These are phyloP conservation scores for Anadara kagoshimensis DNA, from an alignment of 1,140 invertebrate species.

Conservation along the genomic window DNA sequence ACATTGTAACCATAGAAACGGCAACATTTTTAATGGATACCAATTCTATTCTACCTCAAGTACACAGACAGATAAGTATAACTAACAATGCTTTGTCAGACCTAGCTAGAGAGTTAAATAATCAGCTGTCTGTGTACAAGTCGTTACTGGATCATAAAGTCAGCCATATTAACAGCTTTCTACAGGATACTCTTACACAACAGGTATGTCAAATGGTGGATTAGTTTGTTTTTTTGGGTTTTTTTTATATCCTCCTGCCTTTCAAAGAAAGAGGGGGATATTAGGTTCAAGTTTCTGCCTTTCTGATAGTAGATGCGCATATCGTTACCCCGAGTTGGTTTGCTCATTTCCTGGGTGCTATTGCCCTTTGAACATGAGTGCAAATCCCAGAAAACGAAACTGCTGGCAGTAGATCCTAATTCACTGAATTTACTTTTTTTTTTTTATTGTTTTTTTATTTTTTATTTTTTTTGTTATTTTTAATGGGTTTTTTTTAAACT, in stretches of 20 bases:
- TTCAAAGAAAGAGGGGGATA: too few relatives aligned
- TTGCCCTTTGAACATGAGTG: too few relatives aligned
- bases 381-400: too few relatives aligned
- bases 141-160: conserved; percentile 26
- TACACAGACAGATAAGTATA: conserved; percentile 55
- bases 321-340: too few relatives aligned
- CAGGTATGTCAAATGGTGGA: conserved; percentile 20
- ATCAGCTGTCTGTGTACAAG: conserved; percentile 27
- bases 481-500: too few relatives aligned
- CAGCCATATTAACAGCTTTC: conserved; percentile 1
- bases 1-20: conserved; percentile 57
- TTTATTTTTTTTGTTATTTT: background rate
- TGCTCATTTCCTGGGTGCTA: too few relatives aligned
- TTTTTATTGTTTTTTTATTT: background rate
- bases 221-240: background rate
- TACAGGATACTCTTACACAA: conserved; percentile 13
- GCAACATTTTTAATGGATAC: conserved; percentile 58
- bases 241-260: too few relatives aligned
- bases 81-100: conserved; percentile 45
- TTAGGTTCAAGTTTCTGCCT: background rate
- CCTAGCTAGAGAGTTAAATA: conserved; percentile 24
- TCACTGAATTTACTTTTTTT: too few relatives aligned
- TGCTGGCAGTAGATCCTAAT: too few relatives aligned
- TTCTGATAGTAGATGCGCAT: too few relatives aligned
- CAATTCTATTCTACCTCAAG: conserved; percentile 53